Evolutionary conservation across 2,797 vertebrate species (phyloP).

Genomic region (Sylvia borin): DNA sequence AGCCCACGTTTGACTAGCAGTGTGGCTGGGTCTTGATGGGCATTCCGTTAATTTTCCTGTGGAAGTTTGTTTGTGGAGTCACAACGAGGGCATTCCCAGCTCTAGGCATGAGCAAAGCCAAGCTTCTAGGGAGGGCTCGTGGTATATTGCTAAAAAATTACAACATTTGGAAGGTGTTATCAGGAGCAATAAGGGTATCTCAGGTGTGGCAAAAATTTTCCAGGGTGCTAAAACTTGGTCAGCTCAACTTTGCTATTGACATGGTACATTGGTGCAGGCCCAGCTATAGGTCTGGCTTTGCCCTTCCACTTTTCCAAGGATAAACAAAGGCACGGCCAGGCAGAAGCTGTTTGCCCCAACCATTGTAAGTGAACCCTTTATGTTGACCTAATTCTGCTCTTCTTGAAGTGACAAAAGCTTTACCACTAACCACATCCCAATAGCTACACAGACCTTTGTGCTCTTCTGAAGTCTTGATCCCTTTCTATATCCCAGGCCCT

Average conservation of each 20-base stretch:
- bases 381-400: conserved; percentile 1
- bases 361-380: background rate
- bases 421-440: background rate
- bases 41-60: background rate
- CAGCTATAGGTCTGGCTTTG: background rate
- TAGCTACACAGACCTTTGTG: background rate
- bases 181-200: background rate
- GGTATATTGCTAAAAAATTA: background rate
- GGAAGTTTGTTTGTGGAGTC: background rate
- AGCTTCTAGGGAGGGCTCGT: background rate
- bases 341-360: background rate
- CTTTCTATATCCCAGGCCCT: background rate
- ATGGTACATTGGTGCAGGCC: background rate
- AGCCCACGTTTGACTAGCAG: background rate
- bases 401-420: conserved; percentile 2
- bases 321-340: background rate
- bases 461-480: background rate
- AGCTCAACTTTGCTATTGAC: background rate
- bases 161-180: background rate
- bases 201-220: background rate
- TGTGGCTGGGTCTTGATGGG: background rate
- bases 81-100: background rate
- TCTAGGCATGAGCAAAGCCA: background rate
- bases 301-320: background rate
- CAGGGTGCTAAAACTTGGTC: background rate